phyloP scores from a whole-genome alignment of 1,140 invertebrate genomes.

The Carposina sasakii region DNA sequence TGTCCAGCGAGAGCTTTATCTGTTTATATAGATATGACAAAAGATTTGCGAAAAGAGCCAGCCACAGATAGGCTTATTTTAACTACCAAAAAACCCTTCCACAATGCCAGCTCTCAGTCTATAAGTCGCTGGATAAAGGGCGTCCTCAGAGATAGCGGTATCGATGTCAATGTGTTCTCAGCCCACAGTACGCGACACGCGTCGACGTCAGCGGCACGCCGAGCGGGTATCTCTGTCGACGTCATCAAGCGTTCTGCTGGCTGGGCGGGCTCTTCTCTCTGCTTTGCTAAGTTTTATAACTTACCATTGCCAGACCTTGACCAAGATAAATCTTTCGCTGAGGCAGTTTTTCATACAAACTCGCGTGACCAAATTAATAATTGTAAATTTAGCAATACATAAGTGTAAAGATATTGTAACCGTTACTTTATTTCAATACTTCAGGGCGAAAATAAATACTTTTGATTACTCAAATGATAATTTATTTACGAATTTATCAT shows the following conservation, averaged over 20 bases:
- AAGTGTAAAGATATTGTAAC: no score
- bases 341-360: neutral
- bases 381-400: no score
- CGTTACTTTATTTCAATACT: no score
- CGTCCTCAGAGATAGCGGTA: slow-evolving; percentile 15
- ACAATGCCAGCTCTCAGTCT: neutral
- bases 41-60: neutral
- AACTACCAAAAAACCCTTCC: neutral
- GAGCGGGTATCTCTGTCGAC: neutral
- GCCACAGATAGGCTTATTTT: neutral
- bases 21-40: neutral
- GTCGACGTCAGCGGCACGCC: slow-evolving; percentile 12
- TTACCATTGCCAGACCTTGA: neutral
- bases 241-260: neutral
- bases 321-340: neutral
- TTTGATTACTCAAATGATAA: no score
- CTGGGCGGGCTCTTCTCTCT: neutral
- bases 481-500: no score
- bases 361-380: no score
- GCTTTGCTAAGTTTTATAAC: neutral
- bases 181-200: slow-evolving; percentile 24
- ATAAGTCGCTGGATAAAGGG: slow-evolving; percentile 28
- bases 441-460: no score
- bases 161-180: slow-evolving; percentile 25
- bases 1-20: neutral